These are phyloP conservation scores for Tetragonula clypearis DNA, from an alignment of 1,140 invertebrate species.

Conservation along the genomic window DNA sequence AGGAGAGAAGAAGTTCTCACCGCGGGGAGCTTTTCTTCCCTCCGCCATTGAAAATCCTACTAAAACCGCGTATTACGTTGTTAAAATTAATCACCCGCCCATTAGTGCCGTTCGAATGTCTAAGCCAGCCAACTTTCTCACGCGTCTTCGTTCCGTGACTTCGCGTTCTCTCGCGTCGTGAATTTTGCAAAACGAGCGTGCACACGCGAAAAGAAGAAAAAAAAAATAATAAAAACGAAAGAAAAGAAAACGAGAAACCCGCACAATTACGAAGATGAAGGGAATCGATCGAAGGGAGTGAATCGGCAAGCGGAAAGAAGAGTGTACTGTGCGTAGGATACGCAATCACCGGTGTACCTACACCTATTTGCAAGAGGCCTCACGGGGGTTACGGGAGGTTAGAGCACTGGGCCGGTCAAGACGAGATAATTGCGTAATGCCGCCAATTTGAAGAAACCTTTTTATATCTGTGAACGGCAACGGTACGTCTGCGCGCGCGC, in stretches of 20 bases:
- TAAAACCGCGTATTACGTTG: not conserved
- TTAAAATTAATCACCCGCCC: not conserved
- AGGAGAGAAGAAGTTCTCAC: no score
- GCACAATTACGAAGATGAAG: conserved; percentile 22
- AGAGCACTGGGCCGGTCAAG: conserved; percentile 33
- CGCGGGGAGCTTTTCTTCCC: no score
- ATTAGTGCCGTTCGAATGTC: not conserved
- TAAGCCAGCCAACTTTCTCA: not conserved
- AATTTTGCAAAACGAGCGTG: not conserved
- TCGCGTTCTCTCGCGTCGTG: not conserved
- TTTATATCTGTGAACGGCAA: conserved; percentile 28
- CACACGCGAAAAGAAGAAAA: not conserved
- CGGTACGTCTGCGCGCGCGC: not conserved
- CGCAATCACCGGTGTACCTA: conserved; percentile 28
- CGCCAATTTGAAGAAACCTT: conserved; percentile 68
- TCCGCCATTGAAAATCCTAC: not conserved
- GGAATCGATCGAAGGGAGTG: not conserved
- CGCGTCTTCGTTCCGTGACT: conserved; percentile 13
- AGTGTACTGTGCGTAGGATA: conserved; percentile 35
- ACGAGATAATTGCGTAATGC: conserved; percentile 73
- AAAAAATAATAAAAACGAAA: no score
- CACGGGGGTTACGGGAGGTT: conserved; percentile 57
- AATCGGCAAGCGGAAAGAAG: not conserved
- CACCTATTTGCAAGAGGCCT: conserved; percentile 54
- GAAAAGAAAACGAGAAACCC: not conserved